phyloP scores from a whole-genome alignment of 2,797 vertebrate genomes.

The Rhyacichthys aspro region DNA sequence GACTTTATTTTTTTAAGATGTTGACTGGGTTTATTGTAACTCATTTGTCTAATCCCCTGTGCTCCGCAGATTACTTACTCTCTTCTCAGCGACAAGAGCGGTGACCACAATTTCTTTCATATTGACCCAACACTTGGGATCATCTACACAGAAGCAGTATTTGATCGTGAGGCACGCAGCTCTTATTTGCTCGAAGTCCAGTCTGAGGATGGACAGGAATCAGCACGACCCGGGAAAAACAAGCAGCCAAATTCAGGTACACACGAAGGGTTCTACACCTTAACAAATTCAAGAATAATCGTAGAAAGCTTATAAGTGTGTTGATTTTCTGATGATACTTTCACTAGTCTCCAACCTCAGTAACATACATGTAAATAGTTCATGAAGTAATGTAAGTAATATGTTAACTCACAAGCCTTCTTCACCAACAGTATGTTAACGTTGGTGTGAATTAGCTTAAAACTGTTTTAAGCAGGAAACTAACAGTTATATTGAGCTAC shows the following conservation, averaged over 20 bases:
- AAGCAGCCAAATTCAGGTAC: constrained; percentile 89
- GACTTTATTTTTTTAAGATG: constrained; percentile 18
- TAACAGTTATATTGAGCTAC: too few relatives aligned
- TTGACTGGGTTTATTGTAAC: constrained; percentile 8
- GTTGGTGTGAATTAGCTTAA: neutral
- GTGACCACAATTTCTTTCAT: constrained; percentile 85
- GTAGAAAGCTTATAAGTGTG: too few relatives aligned
- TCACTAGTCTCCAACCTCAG: too few relatives aligned
- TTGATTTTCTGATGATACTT: too few relatives aligned
- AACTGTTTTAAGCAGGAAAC: neutral
- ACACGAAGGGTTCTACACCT: too few relatives aligned
- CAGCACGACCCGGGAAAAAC: constrained; percentile 87
- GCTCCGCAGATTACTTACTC: constrained; percentile 86
- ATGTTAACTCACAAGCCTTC: too few relatives aligned
- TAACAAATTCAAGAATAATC: too few relatives aligned
- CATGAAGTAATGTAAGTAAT: too few relatives aligned
- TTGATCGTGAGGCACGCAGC: constrained; percentile 88
- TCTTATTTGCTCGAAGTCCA: constrained; percentile 90
- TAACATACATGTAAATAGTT: too few relatives aligned
- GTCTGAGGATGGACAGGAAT: constrained; percentile 88
- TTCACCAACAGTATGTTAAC: neutral
- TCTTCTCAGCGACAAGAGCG: constrained; percentile 85
- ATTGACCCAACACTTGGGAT: constrained; percentile 84
- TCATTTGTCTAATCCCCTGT: constrained; percentile 31
- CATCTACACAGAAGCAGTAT: constrained; percentile 86